A percentile compares a stretch with the other conserved stretches of the same genome.
Evolutionary conservation across 2,113 vertebrate genomes (phyloP).

Genomic region (Scophthalmus maximus): DNA sequence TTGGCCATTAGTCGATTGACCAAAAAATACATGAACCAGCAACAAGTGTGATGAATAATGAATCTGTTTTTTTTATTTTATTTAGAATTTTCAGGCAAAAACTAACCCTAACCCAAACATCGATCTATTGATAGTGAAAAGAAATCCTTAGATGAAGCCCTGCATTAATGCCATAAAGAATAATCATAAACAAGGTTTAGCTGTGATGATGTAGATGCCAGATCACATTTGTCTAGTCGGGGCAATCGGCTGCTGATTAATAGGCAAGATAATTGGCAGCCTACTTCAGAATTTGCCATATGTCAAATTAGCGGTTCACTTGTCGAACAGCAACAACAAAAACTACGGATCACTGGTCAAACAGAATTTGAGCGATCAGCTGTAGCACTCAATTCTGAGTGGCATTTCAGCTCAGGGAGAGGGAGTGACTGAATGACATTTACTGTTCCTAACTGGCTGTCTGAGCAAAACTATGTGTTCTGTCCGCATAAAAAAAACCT

Average conservation of each 20-base stretch:
- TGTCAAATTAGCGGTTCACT: conserved; percentile 38
- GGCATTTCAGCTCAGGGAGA: conserved; percentile 33
- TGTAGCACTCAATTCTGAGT: conserved; percentile 35
- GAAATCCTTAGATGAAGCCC: not conserved
- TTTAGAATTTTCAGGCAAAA: no score
- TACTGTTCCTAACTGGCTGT: conserved; percentile 43
- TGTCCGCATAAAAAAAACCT: conserved; percentile 47
- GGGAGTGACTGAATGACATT: conserved; percentile 55
- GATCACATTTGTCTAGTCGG: not conserved
- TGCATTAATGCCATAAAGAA: not conserved
- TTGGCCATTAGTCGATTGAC: no score
- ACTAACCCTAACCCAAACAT: no score
- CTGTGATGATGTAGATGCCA: not conserved
- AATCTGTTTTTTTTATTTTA: no score
- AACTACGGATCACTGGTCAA: conserved; percentile 44
- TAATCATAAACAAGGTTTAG: not conserved
- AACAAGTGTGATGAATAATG: not conserved
- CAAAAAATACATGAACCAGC: not conserved
- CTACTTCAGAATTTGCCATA: conserved; percentile 16
- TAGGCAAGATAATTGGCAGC: no score
- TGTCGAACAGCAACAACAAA: conserved; percentile 26
- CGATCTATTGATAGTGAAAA: not conserved
- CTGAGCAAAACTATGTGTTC: conserved; percentile 27
- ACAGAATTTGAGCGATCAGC: conserved; percentile 49
- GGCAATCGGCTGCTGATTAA: no score